Percentiles rank a stretch among this genome's conserved stretches.
phyloP scores from a whole-genome alignment of 2,113 vertebrate species.

The Rhipidura dahli region DNA sequence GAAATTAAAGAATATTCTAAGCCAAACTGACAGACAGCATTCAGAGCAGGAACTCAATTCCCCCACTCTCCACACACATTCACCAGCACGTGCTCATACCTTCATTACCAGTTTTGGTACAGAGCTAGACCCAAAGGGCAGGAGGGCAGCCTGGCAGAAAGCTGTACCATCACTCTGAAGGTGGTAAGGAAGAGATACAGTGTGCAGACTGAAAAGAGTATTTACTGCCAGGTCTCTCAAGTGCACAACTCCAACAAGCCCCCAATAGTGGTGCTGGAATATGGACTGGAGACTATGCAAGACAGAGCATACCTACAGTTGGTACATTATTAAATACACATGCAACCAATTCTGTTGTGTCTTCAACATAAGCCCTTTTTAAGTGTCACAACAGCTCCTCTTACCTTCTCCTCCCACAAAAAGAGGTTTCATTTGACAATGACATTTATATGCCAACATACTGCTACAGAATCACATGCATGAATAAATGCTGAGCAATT shows the following conservation, averaged over 20 bases:
- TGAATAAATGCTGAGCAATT: fast-evolving
- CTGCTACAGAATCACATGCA: not conserved
- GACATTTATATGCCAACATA: not conserved
- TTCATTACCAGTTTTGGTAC: not conserved
- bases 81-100: not conserved
- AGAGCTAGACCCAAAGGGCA: not conserved
- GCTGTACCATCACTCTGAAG: not conserved
- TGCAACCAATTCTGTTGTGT: not conserved
- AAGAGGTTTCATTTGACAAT: not conserved
- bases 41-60: not conserved
- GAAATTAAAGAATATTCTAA: not conserved
- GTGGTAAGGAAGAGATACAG: not conserved
- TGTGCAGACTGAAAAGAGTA: not conserved
- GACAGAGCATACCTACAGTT: not conserved
- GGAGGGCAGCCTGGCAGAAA: not conserved
- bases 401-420: not conserved
- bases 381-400: not conserved
- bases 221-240: not conserved
- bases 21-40: not conserved
- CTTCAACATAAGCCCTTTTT: not conserved
- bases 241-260: fast-evolving
- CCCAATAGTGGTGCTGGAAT: not conserved
- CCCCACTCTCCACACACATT: not conserved
- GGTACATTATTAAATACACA: not conserved
- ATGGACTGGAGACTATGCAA: fast-evolving